These are phyloP conservation scores for Bombus picipes DNA, from an alignment of 1,140 invertebrate genomes.

Conservation along the genomic window DNA sequence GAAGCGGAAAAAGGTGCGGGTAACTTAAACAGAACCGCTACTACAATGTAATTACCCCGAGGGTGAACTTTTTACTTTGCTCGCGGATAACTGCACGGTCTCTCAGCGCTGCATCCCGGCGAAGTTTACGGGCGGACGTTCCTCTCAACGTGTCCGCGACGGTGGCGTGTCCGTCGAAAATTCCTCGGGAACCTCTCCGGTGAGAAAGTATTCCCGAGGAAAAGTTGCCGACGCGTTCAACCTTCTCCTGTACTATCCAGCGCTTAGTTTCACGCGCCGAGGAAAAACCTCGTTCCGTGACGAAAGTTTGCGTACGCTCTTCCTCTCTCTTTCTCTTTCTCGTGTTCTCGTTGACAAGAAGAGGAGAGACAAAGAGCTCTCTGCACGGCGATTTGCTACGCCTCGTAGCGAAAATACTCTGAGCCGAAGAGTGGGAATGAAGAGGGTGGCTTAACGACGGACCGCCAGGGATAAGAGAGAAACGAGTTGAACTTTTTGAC, in stretches of 20 bases:
- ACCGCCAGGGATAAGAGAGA: conserved; percentile 47
- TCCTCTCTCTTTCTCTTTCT: neutral
- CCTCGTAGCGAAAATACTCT: neutral
- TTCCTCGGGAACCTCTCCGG: conserved; percentile 30
- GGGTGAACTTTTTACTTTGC: conserved; percentile 47
- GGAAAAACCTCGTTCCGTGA: conserved; percentile 19
- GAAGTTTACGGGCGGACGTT: conserved; percentile 37
- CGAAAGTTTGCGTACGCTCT: conserved; percentile 27
- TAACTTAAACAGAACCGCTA: conserved; percentile 26
- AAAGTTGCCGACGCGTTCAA: conserved; percentile 16
- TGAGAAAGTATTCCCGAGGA: conserved; percentile 26
- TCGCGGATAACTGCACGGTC: conserved; percentile 1
- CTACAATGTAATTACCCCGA: conserved; percentile 34
- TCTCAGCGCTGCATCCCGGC: neutral
- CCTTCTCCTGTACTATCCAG: neutral
- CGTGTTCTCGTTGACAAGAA: neutral
- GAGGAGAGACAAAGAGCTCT: conserved; percentile 2
- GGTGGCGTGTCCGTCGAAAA: conserved; percentile 30
- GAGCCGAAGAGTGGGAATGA: neutral
- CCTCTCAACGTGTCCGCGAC: neutral
- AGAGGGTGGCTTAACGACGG: conserved; percentile 55
- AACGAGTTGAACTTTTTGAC: conserved; percentile 67
- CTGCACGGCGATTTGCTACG: conserved; percentile 1
- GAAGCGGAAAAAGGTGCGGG: neutral
- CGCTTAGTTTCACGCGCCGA: conserved; percentile 27